Percentiles rank a stretch among this genome's conserved stretches.
Conservation (phyloP, 2,888 invertebrate genomes). For the Syrista parreyssii region DNA sequence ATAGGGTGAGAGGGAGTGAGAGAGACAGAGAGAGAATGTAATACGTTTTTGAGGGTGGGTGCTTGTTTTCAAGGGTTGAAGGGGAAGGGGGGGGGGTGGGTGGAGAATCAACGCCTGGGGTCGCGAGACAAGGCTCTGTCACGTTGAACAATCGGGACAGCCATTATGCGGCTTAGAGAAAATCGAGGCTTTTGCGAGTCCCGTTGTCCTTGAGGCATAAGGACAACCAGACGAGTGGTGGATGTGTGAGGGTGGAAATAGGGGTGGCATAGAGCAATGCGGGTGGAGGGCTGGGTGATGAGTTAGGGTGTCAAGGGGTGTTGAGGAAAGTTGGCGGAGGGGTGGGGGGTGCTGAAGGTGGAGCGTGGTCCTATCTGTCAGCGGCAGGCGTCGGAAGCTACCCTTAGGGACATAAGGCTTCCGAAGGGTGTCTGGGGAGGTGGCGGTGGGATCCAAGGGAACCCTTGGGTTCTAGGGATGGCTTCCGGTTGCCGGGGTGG, state of each 20-base stretch:
- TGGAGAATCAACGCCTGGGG: neutral
- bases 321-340: conserved; percentile 2
- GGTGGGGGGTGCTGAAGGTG: conserved; percentile 10
- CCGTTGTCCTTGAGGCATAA: neutral
- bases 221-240: neutral
- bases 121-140: neutral
- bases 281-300: conserved; percentile 11
- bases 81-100: neutral
- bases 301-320: conserved; percentile 26
- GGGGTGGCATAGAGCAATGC: conserved; percentile 9
- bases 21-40: neutral
- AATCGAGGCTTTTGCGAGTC: neutral
- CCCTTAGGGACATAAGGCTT: conserved; percentile 20
- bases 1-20: neutral
- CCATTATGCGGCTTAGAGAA: neutral
- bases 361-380: conserved; percentile 33
- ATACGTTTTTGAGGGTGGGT: neutral
- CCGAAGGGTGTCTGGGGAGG: conserved; percentile 15
- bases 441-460: neutral
- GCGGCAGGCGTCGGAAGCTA: conserved; percentile 28
- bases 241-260: neutral
- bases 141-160: neutral
- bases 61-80: neutral
- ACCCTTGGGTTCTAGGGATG: neutral
- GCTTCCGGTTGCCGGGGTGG: conserved; percentile 5